A percentile compares a stretch with the other conserved stretches of the same genome.
These are phyloP conservation scores for Altica lythri DNA, from an alignment of 2,888 invertebrate genomes.

Conservation along the genomic window DNA sequence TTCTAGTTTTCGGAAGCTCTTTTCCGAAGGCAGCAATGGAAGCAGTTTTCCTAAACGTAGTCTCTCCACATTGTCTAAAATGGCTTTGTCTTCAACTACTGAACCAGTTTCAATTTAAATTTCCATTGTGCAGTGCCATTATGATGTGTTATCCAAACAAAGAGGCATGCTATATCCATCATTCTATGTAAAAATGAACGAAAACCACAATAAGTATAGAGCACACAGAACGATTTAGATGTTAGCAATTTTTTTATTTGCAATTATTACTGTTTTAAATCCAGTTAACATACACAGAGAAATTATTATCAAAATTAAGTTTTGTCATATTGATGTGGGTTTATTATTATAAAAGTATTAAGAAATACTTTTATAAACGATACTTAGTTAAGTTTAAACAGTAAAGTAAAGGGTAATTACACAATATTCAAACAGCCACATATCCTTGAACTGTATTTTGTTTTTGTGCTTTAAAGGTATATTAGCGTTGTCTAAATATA, in stretches of 20 bases:
- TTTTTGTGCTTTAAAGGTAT: too few relatives aligned
- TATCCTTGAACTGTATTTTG: too few relatives aligned
- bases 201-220: too few relatives aligned
- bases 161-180: slow-evolving; percentile 42
- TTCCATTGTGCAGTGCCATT: slow-evolving; percentile 16
- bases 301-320: background rate
- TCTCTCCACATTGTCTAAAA: slow-evolving; percentile 78
- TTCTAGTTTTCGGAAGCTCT: slow-evolving; percentile 86
- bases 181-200: slow-evolving; percentile 37
- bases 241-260: too few relatives aligned
- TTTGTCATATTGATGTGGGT: background rate
- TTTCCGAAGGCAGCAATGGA: slow-evolving; percentile 78
- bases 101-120: slow-evolving; percentile 53
- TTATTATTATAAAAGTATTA: too few relatives aligned
- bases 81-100: slow-evolving; percentile 62
- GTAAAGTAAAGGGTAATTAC: too few relatives aligned
- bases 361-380: too few relatives aligned
- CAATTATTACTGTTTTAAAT: too few relatives aligned
- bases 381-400: too few relatives aligned
- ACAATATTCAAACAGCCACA: too few relatives aligned
- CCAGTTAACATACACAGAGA: background rate
- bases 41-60: slow-evolving; percentile 80
- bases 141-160: slow-evolving; percentile 20
- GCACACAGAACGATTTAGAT: too few relatives aligned
- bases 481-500: too few relatives aligned